These are phyloP conservation scores for Poeciliopsis prolifica DNA, from an alignment of 2,113 vertebrate species.

Conservation along the genomic window DNA sequence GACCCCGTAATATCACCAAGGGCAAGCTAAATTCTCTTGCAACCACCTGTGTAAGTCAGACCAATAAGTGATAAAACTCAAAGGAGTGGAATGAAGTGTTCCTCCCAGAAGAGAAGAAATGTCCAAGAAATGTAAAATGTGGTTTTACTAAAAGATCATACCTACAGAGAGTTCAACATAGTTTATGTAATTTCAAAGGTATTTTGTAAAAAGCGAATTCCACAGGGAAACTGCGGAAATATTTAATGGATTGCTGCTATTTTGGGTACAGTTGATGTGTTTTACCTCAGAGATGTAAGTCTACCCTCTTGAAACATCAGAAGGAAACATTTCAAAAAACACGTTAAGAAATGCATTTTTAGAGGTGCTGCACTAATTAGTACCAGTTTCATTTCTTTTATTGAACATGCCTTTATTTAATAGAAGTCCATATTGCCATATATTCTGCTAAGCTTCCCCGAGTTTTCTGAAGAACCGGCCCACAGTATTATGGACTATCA, in stretches of 20 bases:
- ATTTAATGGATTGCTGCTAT: background rate
- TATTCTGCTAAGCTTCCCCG: too few relatives aligned
- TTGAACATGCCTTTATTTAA: too few relatives aligned
- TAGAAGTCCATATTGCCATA: too few relatives aligned
- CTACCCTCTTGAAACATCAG: background rate
- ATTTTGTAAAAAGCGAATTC: background rate
- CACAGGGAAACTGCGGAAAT: background rate
- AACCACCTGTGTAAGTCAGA: background rate
- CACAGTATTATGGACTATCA: too few relatives aligned
- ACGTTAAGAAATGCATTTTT: too few relatives aligned
- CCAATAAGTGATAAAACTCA: background rate
- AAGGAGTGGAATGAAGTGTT: background rate
- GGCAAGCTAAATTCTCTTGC: background rate
- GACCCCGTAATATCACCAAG: slow-evolving; percentile 1
- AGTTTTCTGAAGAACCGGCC: too few relatives aligned
- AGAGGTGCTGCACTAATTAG: too few relatives aligned
- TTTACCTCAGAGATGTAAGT: background rate
- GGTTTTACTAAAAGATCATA: background rate
- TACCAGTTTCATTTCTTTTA: too few relatives aligned
- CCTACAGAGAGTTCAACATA: background rate
- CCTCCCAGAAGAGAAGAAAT: background rate
- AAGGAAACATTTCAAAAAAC: background rate
- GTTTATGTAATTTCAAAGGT: background rate
- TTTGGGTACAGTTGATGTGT: background rate
- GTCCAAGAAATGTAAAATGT: background rate